Percentiles rank a stretch among this genome's conserved stretches.
phyloP scores from a whole-genome alignment of 2,797 vertebrate genomes.

The Myotis vivesi region DNA sequence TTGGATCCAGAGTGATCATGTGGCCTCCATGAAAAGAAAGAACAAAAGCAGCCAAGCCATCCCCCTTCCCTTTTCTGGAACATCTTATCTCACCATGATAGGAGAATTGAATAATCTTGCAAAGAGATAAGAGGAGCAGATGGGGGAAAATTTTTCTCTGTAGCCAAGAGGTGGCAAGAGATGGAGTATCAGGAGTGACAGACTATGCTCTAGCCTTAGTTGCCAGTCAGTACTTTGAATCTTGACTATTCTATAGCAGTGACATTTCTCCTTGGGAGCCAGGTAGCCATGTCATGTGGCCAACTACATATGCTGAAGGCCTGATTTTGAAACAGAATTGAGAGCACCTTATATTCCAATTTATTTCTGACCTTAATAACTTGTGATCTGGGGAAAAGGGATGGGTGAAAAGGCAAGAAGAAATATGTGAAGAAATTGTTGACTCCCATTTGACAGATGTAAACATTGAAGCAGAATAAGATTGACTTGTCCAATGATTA shows the following conservation, averaged over 20 bases:
- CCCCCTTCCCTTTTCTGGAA: not conserved
- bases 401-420: not conserved
- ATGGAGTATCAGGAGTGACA: not conserved
- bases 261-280: not conserved
- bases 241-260: not conserved
- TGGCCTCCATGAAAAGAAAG: not conserved
- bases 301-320: not conserved
- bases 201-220: not conserved
- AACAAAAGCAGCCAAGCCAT: not conserved
- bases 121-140: not conserved
- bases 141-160: not conserved
- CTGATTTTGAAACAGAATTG: not conserved
- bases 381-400: not conserved
- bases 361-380: not conserved
- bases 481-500: slow-evolving; percentile 27
- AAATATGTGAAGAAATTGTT: slow-evolving; percentile 7
- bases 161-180: not conserved
- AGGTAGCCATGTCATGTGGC: not conserved
- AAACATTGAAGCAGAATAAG: slow-evolving; percentile 9
- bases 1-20: not conserved
- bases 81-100: not conserved
- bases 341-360: not conserved
- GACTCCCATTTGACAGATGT: not conserved
- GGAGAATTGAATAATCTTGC: not conserved
- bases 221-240: not conserved